Conservation (phyloP, 2,888 invertebrate species). For the Unio pictorum region DNA sequence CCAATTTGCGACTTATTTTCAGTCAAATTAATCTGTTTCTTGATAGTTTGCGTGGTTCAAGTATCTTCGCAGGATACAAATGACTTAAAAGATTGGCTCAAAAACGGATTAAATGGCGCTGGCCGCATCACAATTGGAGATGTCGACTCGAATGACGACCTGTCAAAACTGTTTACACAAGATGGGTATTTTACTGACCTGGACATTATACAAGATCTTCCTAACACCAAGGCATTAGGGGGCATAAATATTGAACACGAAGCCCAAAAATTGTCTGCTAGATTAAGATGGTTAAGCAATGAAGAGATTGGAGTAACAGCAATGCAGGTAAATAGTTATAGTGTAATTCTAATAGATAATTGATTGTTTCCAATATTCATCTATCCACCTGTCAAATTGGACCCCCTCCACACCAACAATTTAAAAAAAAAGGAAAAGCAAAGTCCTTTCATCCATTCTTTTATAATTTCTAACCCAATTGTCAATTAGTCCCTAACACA, state of each 20-base stretch:
- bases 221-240: constrained; percentile 60
- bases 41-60: too few species aligned
- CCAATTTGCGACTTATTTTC: too few species aligned
- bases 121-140: constrained; percentile 25
- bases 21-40: too few species aligned
- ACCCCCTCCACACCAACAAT: too few species aligned
- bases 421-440: too few species aligned
- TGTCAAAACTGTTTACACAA: constrained; percentile 36
- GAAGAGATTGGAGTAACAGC: constrained; percentile 71
- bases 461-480: too few species aligned
- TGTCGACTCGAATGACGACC: constrained; percentile 21
- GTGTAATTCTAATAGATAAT: not conserved
- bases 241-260: constrained; percentile 63
- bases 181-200: constrained; percentile 55
- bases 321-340: constrained; percentile 67
- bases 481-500: too few species aligned
- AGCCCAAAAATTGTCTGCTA: constrained; percentile 63
- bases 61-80: too few species aligned
- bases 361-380: not conserved
- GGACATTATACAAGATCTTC: constrained; percentile 54
- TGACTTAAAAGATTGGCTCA: constrained; percentile 1
- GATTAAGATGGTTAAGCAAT: constrained; percentile 68
- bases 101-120: constrained; percentile 4
- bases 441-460: too few species aligned
- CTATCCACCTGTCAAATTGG: not conserved